Evolutionary conservation across 2,888 invertebrate species (phyloP), one percentile per base, ranked within the genome.

Genomic region (Lithophane semibrunnea): DNA sequence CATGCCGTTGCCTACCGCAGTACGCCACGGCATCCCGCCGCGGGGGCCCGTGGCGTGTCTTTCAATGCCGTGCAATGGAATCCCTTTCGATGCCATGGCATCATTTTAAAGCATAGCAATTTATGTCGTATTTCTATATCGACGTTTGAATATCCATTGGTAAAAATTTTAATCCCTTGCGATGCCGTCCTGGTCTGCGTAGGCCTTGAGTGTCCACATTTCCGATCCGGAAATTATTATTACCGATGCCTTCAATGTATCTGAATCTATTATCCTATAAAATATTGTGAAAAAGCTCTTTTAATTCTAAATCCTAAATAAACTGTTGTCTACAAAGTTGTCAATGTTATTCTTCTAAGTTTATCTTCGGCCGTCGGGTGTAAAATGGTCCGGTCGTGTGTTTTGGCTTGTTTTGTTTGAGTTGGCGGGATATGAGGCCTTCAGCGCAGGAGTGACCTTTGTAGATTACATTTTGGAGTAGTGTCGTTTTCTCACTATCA

Each of bases 331-430:
- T 79, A n/a, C 67, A 24, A 80, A 58, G 60, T 21, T 52, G 58
- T 69, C n/a, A 47, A 47, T 86, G 72, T 82, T 82, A 74, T 84
- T 86, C 73, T 78, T 79, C 12, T 47, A 29, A 71, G 65, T 73
- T 81, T 79, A 64, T 78, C 60, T 86, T 72, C 18, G 16, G 54
- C 8, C 61, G 47, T n/a, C 18, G 52, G 56, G 12, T 83, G 78
- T 67, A 5, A 74, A 71, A 56, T 49, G 66, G 66, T 21, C 56
- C 12, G 47, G 12, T 44, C 61, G 75, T 67, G 9, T 81, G 72
- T 69, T 76, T 65, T 37, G 65, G 21, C 52, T 80, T 74, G 73
- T 81, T 84, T 79, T 82, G 79, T 82, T 79, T 86, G 37, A 67
- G 60, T 79, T 68, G 2, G 5, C 24, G 71, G 60, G 12, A 63